phyloP scores from a whole-genome alignment of 2,113 vertebrate species.

The Bubalus kerabau region DNA sequence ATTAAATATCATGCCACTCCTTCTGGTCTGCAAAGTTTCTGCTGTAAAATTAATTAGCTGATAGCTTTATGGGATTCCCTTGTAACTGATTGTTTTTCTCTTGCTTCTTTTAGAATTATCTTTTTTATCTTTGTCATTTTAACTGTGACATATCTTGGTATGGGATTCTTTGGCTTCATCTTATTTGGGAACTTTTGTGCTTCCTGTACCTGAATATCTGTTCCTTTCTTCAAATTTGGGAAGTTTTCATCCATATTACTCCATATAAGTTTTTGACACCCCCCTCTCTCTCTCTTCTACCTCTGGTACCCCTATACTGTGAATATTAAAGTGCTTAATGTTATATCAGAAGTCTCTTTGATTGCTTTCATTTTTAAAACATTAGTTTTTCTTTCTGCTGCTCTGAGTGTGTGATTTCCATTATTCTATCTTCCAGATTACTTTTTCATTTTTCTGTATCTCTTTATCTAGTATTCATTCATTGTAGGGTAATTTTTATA shows the following conservation, averaged over 20 bases:
- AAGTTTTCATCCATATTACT: background rate
- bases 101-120: background rate
- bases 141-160: background rate
- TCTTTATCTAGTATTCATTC: background rate
- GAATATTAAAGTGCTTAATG: background rate
- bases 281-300: background rate
- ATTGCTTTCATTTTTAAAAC: background rate
- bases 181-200: background rate
- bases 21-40: background rate
- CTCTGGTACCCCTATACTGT: background rate
- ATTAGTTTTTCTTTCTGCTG: background rate
- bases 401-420: background rate
- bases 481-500: background rate
- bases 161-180: background rate
- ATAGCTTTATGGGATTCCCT: background rate
- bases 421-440: background rate
- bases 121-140: background rate
- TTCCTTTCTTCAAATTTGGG: background rate
- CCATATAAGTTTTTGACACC: background rate
- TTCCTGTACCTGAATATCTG: background rate
- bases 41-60: background rate
- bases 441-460: background rate
- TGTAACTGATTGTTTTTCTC: background rate
- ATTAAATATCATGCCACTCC: background rate
- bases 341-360: background rate